Evolutionary conservation across 2,113 vertebrate genomes (phyloP), one percentile per base, ranked within the genome.

Genomic region (Hiodon alosoides): DNA sequence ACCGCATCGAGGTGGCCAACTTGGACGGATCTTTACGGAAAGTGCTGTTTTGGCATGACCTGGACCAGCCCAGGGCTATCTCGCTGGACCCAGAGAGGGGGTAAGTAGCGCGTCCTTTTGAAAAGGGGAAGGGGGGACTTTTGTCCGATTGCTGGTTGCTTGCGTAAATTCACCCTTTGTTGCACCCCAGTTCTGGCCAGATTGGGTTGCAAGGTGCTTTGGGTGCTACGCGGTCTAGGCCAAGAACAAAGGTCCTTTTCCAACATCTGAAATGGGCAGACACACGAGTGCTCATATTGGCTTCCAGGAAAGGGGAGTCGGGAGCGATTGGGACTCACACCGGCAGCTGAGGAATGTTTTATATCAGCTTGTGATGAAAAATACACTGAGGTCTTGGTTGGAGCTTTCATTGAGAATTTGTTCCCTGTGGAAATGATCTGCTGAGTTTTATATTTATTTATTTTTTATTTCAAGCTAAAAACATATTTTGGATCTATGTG

Each of bases 11-110:
- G 88, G 96, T 98, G 82, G 89, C 96, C 0, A 94, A 98, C 86
- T 91, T 99, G 73, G 94, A 99, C 0, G 97, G 97, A 55, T 88
- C 92, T 0, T 81, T 94, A 82, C 92, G 97, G 76, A 98, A 97
- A 79, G 96, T 99, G 77, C 83, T 99, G 80, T 98, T 98, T 85
- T 99, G 97, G 97, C 94, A 98, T 89, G 96, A 98, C 64, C 86
- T 99, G 87, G 95, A 99, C 88, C 97, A 99, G 81, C 97, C 97
- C 3, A 92, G 97, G 86, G 97, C 97, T 64, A 94, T 99, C 69
- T 94, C 96, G 73, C 89, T 99, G 90, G 95, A 99, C 86, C 97
- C 97, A 68, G 84, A 87, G 61, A 92, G 94, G 87, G 97, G 97
- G 97, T 99, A 86, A 95, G 96, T 93, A 31, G 47, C 14, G 47